A percentile compares a stretch with the other conserved stretches of the same genome.
These are phyloP conservation scores for Perca flavescens DNA, from an alignment of 2,113 vertebrate genomes.

Conservation along the genomic window DNA sequence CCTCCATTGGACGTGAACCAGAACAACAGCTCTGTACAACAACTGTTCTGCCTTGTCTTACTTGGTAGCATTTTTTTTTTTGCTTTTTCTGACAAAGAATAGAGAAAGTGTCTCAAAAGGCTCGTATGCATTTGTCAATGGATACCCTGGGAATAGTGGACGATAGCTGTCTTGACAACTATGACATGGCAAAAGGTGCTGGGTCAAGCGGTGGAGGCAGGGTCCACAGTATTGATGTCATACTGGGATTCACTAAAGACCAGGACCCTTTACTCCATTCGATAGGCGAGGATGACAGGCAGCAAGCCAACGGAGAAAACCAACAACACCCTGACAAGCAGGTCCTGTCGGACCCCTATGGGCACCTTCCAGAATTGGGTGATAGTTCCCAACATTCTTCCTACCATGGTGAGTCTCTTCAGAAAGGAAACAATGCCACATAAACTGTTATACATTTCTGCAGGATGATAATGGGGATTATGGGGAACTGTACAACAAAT, in stretches of 20 bases:
- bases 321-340: slow-evolving; percentile 65
- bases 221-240: slow-evolving; percentile 87
- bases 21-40: slow-evolving; percentile 19
- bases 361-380: slow-evolving; percentile 76
- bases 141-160: slow-evolving; percentile 85
- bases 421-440: neutral
- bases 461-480: neutral
- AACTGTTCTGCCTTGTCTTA: slow-evolving; percentile 15
- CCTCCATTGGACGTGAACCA: slow-evolving; percentile 24
- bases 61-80: slow-evolving; percentile 2
- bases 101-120: slow-evolving; percentile 48
- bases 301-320: slow-evolving; percentile 66
- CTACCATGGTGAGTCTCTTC: slow-evolving; percentile 79
- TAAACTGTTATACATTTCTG: neutral
- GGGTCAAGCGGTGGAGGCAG: slow-evolving; percentile 74
- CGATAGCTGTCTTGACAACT: slow-evolving; percentile 84
- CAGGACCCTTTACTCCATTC: slow-evolving; percentile 83
- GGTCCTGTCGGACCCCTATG: slow-evolving; percentile 50
- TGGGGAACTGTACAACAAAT: neutral
- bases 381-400: slow-evolving; percentile 66
- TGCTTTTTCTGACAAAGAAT: slow-evolving; percentile 20
- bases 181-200: slow-evolving; percentile 84
- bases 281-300: slow-evolving; percentile 55
- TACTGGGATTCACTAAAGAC: slow-evolving; percentile 87
- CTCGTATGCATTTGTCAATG: slow-evolving; percentile 87